A percentile compares a stretch with the other conserved stretches of the same genome.
Conservation (phyloP, 2,113 vertebrate genomes). For the Geococcyx californianus region DNA sequence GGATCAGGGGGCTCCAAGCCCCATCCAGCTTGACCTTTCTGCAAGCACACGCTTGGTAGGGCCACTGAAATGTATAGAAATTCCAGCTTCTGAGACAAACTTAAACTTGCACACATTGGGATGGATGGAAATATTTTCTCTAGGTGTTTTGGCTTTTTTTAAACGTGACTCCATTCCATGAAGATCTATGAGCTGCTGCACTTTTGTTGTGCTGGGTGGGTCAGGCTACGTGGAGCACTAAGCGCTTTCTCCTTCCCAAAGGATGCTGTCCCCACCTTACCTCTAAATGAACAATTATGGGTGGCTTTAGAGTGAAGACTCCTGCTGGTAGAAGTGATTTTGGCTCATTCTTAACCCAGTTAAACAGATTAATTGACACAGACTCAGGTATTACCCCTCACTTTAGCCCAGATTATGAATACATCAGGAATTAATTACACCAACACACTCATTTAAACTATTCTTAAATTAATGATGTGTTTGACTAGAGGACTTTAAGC, state of each 20-base stretch:
- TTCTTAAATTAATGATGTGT: background rate
- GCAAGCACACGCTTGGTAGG: no score
- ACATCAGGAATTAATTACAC: background rate
- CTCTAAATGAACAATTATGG: background rate
- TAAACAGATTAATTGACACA: background rate
- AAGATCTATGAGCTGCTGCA: background rate
- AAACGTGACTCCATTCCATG: background rate
- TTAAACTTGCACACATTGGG: background rate
- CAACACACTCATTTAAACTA: background rate
- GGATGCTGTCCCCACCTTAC: background rate
- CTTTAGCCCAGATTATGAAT: background rate
- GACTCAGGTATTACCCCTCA: background rate
- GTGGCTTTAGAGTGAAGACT: background rate
- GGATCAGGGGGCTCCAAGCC: no score
- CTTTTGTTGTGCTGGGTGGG: background rate
- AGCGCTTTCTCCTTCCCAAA: background rate
- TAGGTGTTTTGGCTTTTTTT: background rate
- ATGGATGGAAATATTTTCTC: background rate
- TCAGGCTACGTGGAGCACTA: fast-evolving
- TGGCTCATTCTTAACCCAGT: background rate
- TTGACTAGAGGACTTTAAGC: background rate
- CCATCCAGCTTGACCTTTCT: no score
- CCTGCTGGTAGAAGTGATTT: background rate
- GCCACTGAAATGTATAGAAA: background rate
- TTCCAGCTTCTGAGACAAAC: background rate